phyloP scores from a whole-genome alignment of 2,888 invertebrate genomes.

The Margaritifera margaritifera region DNA sequence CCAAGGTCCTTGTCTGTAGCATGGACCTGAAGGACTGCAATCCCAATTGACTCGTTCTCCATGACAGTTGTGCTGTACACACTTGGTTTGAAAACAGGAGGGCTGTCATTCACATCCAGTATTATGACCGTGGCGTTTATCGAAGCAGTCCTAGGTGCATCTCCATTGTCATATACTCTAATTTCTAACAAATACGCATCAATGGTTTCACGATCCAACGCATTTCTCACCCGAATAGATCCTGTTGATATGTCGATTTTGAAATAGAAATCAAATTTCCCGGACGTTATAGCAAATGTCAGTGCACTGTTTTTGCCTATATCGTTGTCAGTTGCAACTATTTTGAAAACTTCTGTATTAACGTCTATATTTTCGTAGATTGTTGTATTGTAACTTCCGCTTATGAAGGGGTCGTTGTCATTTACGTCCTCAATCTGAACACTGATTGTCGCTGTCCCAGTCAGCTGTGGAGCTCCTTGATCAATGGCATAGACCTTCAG shows the following conservation, averaged over 20 bases:
- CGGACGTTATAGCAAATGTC: no score
- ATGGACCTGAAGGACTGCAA: conserved; percentile 37
- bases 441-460: no score
- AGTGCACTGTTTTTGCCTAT: conserved; percentile 19
- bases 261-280: conserved; percentile 15
- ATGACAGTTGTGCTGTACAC: conserved; percentile 32
- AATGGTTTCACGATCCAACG: conserved; percentile 47
- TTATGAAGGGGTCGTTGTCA: conserved; percentile 10
- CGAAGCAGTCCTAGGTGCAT: conserved; percentile 7
- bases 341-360: conserved; percentile 15
- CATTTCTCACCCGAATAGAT: conserved; percentile 21
- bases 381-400: conserved; percentile 3
- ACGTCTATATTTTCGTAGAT: conserved; percentile 21
- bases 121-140: conserved; percentile 20
- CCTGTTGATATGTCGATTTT: conserved; percentile 32
- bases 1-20: conserved; percentile 54
- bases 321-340: conserved; percentile 20
- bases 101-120: conserved; percentile 26
- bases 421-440: no score
- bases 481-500: no score
- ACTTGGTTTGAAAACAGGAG: conserved; percentile 37
- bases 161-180: conserved; percentile 11
- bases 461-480: no score
- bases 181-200: conserved; percentile 9
- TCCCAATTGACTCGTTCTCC: conserved; percentile 36